Evolutionary conservation across 2,888 invertebrate genomes (phyloP).

Genomic region (Andrena marginata): DNA sequence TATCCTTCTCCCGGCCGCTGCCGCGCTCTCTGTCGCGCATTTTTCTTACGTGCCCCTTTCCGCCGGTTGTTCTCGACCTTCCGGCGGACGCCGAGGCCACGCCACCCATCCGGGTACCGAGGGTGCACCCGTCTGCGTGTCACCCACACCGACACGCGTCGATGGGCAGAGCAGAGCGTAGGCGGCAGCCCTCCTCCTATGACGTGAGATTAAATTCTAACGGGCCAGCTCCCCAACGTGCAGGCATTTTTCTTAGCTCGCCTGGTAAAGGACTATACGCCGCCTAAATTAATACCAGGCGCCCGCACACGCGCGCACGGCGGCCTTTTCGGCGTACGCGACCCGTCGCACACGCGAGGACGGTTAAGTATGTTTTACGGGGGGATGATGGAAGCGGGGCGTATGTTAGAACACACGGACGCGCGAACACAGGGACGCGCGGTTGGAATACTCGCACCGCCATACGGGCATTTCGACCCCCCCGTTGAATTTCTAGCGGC

Average conservation of each 20-base stretch:
- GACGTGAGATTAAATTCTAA: conserved; percentile 84
- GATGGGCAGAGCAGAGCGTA: conserved; percentile 48
- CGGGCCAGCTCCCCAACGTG: conserved; percentile 74
- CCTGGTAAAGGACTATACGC: conserved; percentile 72
- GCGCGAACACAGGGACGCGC: conserved; percentile 34
- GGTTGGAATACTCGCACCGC: conserved; percentile 66
- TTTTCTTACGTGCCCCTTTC: conserved; percentile 80
- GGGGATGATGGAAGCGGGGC: conserved; percentile 55
- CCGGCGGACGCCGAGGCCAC: conserved; percentile 56
- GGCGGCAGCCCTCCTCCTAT: conserved; percentile 56
- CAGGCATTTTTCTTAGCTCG: conserved; percentile 84
- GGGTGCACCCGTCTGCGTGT: conserved; percentile 1
- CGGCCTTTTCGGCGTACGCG: conserved; percentile 3
- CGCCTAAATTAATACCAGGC: conserved; percentile 83
- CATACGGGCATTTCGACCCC: conserved; percentile 74
- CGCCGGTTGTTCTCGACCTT: conserved; percentile 60
- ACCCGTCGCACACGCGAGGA: conserved; percentile 22
- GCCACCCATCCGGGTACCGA: conserved; percentile 35
- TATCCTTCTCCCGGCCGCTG: conserved; percentile 30
- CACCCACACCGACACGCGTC: conserved; percentile 57
- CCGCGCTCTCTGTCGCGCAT: conserved; percentile 67
- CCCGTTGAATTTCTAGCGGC: conserved; percentile 82
- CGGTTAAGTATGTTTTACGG: conserved; percentile 63
- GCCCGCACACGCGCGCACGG: conserved; percentile 27
- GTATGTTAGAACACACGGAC: conserved; percentile 70